Conservation (phyloP, 1,140 invertebrate species). For the Aricia agestis region DNA sequence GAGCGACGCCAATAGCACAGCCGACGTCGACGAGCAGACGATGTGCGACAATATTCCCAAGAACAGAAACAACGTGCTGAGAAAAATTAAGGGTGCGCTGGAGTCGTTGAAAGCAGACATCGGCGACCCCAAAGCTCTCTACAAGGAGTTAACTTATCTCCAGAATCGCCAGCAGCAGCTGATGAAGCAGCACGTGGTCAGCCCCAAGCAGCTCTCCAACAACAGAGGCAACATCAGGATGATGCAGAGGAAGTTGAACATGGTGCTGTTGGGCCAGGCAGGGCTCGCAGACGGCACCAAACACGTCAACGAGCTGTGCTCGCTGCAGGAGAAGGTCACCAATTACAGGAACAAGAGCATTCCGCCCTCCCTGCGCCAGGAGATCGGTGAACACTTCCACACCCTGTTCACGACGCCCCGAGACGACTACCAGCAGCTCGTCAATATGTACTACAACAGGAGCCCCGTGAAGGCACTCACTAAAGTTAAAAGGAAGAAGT, state of each 20-base stretch:
- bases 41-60: constrained; percentile 53
- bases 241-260: constrained; percentile 70
- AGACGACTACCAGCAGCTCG: constrained; percentile 65
- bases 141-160: constrained; percentile 52
- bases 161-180: constrained; percentile 66
- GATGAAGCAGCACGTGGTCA: constrained; percentile 61
- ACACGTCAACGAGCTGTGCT: constrained; percentile 65
- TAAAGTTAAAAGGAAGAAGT: constrained; percentile 36
- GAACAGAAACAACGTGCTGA: constrained; percentile 48
- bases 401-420: constrained; percentile 68
- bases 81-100: constrained; percentile 51
- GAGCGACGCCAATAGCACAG: constrained; percentile 40
- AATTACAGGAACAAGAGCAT: constrained; percentile 61
- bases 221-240: constrained; percentile 59
- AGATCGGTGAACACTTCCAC: constrained; percentile 72
- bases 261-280: constrained; percentile 75
- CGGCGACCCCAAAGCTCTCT: constrained; percentile 57
- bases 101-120: constrained; percentile 53
- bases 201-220: constrained; percentile 66
- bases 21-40: constrained; percentile 38
- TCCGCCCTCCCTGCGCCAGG: constrained; percentile 52
- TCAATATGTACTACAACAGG: constrained; percentile 57
- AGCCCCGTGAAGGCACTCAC: constrained; percentile 30
- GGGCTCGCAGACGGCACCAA: constrained; percentile 70
- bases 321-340: constrained; percentile 58